Percentiles rank a stretch among this genome's conserved stretches.
Conservation (phyloP, 2,888 invertebrate species). For the Maniola hyperantus region DNA sequence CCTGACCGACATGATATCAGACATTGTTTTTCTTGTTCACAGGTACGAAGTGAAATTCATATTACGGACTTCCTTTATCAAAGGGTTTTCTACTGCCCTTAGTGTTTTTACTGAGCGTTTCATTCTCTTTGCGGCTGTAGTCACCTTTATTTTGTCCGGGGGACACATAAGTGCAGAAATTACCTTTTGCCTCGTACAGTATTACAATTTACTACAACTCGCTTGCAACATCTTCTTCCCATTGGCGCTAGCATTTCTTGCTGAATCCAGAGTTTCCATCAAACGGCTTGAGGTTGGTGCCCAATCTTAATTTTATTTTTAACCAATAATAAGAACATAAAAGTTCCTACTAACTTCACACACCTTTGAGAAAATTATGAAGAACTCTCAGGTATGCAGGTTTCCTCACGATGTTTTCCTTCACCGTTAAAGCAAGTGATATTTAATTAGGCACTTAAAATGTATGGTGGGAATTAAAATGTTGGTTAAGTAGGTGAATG, state of each 20-base stretch:
- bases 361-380: no score
- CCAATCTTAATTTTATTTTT: background rate
- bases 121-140: constrained; percentile 90
- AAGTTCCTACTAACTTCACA: no score
- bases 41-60: constrained; percentile 88
- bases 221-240: constrained; percentile 86
- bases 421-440: no score
- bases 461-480: no score
- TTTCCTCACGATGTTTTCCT: no score
- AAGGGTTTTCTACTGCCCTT: constrained; percentile 84
- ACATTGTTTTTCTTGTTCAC: constrained; percentile 41
- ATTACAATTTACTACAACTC: constrained; percentile 88
- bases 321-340: no score
- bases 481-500: background rate
- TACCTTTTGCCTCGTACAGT: constrained; percentile 90
- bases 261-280: constrained; percentile 85
- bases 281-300: constrained; percentile 82
- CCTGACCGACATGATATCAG: background rate
- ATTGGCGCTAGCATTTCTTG: constrained; percentile 81
- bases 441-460: no score
- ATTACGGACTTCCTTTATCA: constrained; percentile 85
- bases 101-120: constrained; percentile 93
- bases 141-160: constrained; percentile 87
- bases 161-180: constrained; percentile 83
- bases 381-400: no score